Evolutionary conservation across 2,888 invertebrate species (phyloP).

Genomic region (Rhagonycha lutea): DNA sequence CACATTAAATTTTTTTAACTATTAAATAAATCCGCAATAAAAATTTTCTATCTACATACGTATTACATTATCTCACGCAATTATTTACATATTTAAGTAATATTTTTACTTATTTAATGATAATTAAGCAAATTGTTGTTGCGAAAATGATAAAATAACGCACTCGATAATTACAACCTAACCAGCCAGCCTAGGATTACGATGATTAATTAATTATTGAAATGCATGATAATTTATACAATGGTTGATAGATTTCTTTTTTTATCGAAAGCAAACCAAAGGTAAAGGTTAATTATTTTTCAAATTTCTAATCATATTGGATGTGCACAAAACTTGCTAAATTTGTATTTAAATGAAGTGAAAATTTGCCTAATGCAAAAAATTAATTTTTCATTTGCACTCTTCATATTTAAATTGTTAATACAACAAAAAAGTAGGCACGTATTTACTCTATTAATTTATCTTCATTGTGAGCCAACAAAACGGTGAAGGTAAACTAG

Average conservation of each 20-base stretch:
- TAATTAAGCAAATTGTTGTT: neutral
- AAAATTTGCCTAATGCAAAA: neutral
- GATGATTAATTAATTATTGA: neutral
- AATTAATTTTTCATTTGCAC: neutral
- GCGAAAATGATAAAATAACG: neutral
- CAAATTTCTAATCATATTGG: neutral
- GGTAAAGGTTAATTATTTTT: constrained; percentile 3
- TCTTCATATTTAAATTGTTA: neutral
- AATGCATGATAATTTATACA: neutral
- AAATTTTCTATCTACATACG: neutral
- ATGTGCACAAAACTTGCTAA: neutral
- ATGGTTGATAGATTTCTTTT: constrained; percentile 5
- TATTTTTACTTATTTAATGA: neutral
- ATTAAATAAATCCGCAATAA: neutral
- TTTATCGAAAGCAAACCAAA: constrained; percentile 5
- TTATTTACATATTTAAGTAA: neutral
- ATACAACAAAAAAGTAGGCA: neutral
- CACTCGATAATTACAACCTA: neutral
- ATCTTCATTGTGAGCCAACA: neutral
- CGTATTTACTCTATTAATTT: neutral
- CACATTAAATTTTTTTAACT: neutral
- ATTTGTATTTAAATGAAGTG: neutral
- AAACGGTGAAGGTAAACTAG: constrained; percentile 20
- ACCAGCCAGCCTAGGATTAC: neutral
- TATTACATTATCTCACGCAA: neutral